Evolutionary conservation across 2,888 invertebrate genomes (phyloP).

Genomic region (Neuroscelio doddi): DNA sequence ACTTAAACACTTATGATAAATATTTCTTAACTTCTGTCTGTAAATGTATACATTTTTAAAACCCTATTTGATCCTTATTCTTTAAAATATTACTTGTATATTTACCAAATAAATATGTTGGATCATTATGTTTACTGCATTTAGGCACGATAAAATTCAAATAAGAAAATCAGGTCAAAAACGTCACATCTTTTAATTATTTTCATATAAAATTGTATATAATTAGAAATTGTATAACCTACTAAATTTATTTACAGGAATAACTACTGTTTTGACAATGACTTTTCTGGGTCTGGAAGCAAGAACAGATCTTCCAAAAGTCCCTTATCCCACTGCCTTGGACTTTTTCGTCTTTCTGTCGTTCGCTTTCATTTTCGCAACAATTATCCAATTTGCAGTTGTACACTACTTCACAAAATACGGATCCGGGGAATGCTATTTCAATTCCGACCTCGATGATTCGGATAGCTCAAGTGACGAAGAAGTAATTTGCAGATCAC

Average conservation of each 20-base stretch:
- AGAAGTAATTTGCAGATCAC: slow-evolving; percentile 46
- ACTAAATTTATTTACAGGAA: slow-evolving; percentile 74
- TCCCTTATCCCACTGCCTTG: slow-evolving; percentile 88
- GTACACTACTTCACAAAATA: slow-evolving; percentile 91
- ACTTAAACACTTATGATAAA: too few species aligned
- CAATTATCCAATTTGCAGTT: slow-evolving; percentile 88
- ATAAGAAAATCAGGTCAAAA: too few species aligned
- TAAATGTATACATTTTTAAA: too few species aligned
- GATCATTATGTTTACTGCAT: too few species aligned
- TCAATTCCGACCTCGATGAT: slow-evolving; percentile 77
- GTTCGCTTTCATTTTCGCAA: slow-evolving; percentile 86
- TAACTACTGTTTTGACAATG: slow-evolving; percentile 89
- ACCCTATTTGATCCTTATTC: too few species aligned
- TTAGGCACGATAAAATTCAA: too few species aligned
- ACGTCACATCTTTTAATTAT: too few species aligned
- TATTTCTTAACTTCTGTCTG: too few species aligned
- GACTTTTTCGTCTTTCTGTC: slow-evolving; percentile 89
- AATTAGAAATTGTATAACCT: not conserved
- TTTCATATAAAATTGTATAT: slow-evolving; percentile 1
- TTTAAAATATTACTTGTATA: too few species aligned
- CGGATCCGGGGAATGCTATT: slow-evolving; percentile 85
- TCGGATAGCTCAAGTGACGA: slow-evolving; percentile 75
- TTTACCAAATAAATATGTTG: too few species aligned
- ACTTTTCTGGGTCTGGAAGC: slow-evolving; percentile 87
- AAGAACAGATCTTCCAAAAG: slow-evolving; percentile 86